Conservation (phyloP, 2,888 invertebrate genomes). For the Eretmocerus hayati region DNA sequence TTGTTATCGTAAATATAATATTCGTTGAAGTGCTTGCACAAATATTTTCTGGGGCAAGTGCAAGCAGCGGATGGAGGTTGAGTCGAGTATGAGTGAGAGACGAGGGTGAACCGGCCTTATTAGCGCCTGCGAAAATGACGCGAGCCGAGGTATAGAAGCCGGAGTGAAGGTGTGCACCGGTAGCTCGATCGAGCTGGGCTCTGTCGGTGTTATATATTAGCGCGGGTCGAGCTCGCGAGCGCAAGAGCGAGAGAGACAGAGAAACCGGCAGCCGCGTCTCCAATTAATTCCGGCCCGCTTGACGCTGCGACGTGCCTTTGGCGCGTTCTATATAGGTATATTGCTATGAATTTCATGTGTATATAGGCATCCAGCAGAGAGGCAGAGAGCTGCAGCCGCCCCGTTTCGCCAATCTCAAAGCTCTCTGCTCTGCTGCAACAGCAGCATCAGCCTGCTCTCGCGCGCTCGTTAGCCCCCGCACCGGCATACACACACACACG, state of each 20-base stretch:
- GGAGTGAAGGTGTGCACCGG: neutral
- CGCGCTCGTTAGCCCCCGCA: neutral
- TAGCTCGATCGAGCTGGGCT: neutral
- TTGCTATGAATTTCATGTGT: too few relatives aligned
- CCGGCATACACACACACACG: neutral
- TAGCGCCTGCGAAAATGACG: constrained; percentile 15
- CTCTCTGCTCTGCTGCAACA: constrained; percentile 19
- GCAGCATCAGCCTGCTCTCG: neutral
- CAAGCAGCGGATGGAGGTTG: neutral
- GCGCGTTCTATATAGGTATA: constrained; percentile 3
- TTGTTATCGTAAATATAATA: too few relatives aligned
- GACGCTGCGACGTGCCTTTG: neutral
- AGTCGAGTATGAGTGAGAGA: neutral
- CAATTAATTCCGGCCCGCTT: constrained; percentile 16
- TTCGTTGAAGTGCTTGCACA: too few relatives aligned
- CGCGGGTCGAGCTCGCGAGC: too few relatives aligned
- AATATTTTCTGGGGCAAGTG: too few relatives aligned
- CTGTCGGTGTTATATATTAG: too few relatives aligned
- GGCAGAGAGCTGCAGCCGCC: constrained; percentile 7
- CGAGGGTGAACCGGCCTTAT: constrained; percentile 7
- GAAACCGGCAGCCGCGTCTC: constrained; percentile 10
- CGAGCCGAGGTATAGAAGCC: neutral
- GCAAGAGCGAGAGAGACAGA: too few relatives aligned
- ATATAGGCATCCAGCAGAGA: constrained; percentile 10
- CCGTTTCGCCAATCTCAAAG: constrained; percentile 22